Evolutionary conservation across 2,113 vertebrate genomes (phyloP).

Genomic region (Psilopsiagon aurifrons): DNA sequence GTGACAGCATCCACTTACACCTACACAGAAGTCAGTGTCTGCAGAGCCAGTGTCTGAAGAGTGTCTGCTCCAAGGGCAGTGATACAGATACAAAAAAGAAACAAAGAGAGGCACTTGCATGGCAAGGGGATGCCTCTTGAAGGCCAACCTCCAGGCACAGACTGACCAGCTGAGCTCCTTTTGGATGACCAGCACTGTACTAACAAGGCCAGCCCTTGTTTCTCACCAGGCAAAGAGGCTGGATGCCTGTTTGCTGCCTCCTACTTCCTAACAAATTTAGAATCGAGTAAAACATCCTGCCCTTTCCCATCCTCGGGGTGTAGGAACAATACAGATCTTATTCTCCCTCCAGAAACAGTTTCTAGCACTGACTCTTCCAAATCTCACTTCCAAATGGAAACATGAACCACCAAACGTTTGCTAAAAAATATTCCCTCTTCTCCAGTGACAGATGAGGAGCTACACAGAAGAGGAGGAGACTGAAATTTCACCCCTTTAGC

Average conservation of each 20-base stretch:
- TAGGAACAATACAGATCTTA: not conserved
- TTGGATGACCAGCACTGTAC: not conserved
- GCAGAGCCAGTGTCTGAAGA: not conserved
- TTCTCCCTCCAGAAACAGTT: not conserved
- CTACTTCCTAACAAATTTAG: not conserved
- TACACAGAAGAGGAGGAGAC: not conserved
- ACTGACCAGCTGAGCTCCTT: not conserved
- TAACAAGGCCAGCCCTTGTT: not conserved
- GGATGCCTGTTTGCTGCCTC: not conserved
- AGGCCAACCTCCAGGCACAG: not conserved
- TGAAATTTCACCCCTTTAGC: not conserved
- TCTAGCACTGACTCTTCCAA: not conserved
- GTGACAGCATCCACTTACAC: not conserved
- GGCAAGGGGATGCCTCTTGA: not conserved
- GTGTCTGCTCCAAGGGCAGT: not conserved
- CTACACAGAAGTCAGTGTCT: not conserved
- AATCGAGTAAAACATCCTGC: not conserved
- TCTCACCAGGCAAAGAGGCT: not conserved
- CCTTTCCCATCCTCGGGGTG: not conserved
- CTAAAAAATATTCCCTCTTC: not conserved
- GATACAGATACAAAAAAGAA: rapidly evolving
- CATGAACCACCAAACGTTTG: not conserved
- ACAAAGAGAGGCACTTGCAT: not conserved
- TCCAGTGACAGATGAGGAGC: not conserved
- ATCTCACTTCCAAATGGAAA: not conserved